phyloP scores from a whole-genome alignment of 2,888 invertebrate species.

The Arenicola marina region DNA sequence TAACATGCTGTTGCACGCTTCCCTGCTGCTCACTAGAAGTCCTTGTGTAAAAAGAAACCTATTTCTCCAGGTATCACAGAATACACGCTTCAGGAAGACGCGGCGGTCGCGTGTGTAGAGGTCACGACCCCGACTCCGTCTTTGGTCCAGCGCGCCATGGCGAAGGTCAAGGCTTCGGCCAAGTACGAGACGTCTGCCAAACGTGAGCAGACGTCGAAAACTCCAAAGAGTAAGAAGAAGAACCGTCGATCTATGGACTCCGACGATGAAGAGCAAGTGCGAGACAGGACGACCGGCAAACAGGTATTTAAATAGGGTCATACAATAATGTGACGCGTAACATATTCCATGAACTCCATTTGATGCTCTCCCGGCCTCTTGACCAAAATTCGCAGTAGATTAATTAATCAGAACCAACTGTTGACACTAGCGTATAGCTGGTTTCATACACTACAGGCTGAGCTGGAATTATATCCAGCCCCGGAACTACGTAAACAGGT shows the following conservation, averaged over 20 bases:
- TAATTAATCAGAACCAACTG: too few species aligned
- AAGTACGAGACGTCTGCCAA: background rate
- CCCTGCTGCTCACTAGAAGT: too few species aligned
- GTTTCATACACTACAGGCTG: too few species aligned
- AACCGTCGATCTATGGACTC: constrained; percentile 10
- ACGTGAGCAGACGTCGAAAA: constrained; percentile 1
- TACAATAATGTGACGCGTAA: too few species aligned
- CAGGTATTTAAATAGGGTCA: constrained; percentile 46
- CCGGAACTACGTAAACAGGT: too few species aligned
- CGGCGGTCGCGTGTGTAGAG: constrained; percentile 7
- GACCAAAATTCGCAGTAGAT: too few species aligned
- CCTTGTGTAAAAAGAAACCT: background rate
- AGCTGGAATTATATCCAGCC: too few species aligned
- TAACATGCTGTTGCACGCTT: too few species aligned
- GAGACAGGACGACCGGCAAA: constrained; percentile 46
- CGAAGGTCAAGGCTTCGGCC: constrained; percentile 10
- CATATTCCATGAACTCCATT: too few species aligned
- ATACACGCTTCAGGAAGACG: constrained; percentile 7
- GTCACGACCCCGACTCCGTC: constrained; percentile 6
- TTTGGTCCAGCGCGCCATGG: too few species aligned
- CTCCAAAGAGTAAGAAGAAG: constrained; percentile 13
- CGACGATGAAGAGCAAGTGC: constrained; percentile 18
- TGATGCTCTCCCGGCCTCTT: too few species aligned
- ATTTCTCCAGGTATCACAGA: constrained; percentile 2
- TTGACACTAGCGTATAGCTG: too few species aligned